Evolutionary conservation across 2,888 invertebrate species (phyloP).

Genomic region (Lycaena phlaeas): DNA sequence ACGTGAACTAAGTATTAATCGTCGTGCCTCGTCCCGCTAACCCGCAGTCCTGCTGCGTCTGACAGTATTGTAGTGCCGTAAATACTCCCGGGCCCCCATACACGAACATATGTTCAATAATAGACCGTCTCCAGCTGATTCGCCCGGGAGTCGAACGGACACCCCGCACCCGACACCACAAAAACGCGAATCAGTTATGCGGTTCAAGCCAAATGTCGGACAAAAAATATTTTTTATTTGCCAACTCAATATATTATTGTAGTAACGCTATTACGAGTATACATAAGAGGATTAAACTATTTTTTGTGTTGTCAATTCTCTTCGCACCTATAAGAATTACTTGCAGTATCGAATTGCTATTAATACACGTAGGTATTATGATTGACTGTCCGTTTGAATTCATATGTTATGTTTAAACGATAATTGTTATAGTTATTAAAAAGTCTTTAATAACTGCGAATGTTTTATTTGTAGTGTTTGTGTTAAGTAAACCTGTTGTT

Average conservation of each 20-base stretch:
- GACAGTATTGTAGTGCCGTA: background rate
- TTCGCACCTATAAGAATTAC: too few relatives aligned
- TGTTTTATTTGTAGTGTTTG: too few relatives aligned
- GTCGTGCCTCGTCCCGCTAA: too few relatives aligned
- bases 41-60: too few relatives aligned
- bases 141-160: constrained; percentile 1
- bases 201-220: background rate
- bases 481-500: too few relatives aligned
- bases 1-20: background rate
- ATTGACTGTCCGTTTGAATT: too few relatives aligned
- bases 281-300: background rate
- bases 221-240: background rate
- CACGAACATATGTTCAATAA: constrained; percentile 1
- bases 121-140: constrained; percentile 1
- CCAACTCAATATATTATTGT: background rate
- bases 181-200: background rate
- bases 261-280: background rate
- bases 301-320: background rate
- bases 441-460: too few relatives aligned
- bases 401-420: too few relatives aligned
- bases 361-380: too few relatives aligned
- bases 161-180: background rate
- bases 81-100: background rate
- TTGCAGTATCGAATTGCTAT: too few relatives aligned
- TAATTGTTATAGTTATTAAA: too few relatives aligned